Evolutionary conservation across 2,113 vertebrate species (phyloP).

Genomic region (Lepisosteus oculatus): DNA sequence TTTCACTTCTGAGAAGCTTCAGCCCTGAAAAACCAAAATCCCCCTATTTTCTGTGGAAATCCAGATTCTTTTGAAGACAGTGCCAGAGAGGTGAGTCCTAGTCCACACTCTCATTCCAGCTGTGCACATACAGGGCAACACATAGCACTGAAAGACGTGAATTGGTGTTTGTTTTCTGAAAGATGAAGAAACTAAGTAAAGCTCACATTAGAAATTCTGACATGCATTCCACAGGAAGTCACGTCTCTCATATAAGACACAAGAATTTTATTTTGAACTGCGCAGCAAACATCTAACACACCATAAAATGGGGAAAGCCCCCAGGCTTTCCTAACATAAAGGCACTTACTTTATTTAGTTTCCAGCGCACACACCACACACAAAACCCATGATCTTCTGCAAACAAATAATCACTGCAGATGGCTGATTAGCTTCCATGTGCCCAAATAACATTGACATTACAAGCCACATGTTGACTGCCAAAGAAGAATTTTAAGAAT

Average conservation of each 20-base stretch:
- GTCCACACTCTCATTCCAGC: constrained; percentile 10
- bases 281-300: too few species aligned
- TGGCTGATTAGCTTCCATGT: constrained; percentile 36
- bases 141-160: not conserved
- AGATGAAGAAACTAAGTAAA: too few species aligned
- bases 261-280: too few species aligned
- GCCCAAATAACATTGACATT: constrained; percentile 36
- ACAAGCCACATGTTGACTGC: constrained; percentile 51
- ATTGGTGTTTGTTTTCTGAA: not conserved
- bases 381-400: constrained; percentile 43
- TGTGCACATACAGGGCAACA: not conserved
- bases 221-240: not conserved
- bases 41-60: not conserved
- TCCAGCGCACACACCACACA: constrained; percentile 39
- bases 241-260: not conserved
- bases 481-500: constrained; percentile 22
- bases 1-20: too few species aligned
- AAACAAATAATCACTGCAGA: constrained; percentile 47
- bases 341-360: constrained; percentile 21
- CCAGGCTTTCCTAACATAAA: constrained; percentile 1
- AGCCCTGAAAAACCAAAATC: too few species aligned
- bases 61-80: not conserved
- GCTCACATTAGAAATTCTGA: not conserved
- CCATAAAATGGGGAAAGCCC: constrained; percentile 7
- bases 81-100: not conserved